A percentile compares a stretch with the other conserved stretches of the same genome.
phyloP scores from a whole-genome alignment of 2,113 vertebrate genomes.

The Heloderma charlesbogerti region DNA sequence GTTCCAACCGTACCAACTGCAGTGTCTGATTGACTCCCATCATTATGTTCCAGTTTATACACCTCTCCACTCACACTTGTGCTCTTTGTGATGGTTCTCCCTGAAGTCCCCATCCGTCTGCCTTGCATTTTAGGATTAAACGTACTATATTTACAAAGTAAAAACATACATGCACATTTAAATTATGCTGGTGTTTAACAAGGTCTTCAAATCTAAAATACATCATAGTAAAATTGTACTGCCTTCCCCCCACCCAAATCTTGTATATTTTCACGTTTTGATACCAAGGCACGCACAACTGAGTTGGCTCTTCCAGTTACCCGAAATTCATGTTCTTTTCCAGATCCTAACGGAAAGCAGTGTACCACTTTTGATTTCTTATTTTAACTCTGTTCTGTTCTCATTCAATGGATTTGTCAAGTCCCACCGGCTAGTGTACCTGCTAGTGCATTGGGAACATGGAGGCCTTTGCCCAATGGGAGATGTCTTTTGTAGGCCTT shows the following conservation, averaged over 20 bases:
- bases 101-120: conserved; percentile 90
- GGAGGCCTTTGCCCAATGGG: background rate
- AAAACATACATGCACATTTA: conserved; percentile 81
- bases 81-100: conserved; percentile 94
- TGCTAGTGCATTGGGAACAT: background rate
- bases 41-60: conserved; percentile 92
- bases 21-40: conserved; percentile 98
- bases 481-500: background rate
- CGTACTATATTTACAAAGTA: conserved; percentile 84
- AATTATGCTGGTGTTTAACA: conserved; percentile 59
- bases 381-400: background rate
- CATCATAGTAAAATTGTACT: conserved; percentile 18
- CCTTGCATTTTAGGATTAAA: conserved; percentile 89
- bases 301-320: background rate
- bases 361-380: background rate
- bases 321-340: background rate
- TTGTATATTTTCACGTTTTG: conserved; percentile 17
- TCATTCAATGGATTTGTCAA: background rate
- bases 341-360: background rate
- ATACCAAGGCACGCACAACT: conserved; percentile 22
- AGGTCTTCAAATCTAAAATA: conserved; percentile 37
- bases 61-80: conserved; percentile 97
- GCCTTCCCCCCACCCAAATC: background rate
- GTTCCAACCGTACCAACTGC: conserved; percentile 92
- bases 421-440: background rate